phyloP scores from a whole-genome alignment of 2,888 invertebrate genomes.

The Toxonevra muliebris region DNA sequence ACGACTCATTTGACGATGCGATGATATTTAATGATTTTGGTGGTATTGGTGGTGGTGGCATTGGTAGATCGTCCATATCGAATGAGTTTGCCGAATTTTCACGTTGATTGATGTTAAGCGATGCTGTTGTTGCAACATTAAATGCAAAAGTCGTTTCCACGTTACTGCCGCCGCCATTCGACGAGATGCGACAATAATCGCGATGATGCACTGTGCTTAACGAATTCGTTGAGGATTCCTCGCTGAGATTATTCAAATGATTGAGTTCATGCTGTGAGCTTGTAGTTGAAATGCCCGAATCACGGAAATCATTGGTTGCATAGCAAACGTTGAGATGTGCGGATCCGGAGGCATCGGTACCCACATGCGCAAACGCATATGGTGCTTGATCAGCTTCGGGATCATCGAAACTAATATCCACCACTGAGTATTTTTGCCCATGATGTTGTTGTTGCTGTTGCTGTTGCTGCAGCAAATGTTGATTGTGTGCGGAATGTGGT shows the following conservation, averaged over 20 bases:
- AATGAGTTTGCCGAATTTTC: constrained; percentile 58
- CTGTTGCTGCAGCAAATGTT: constrained; percentile 44
- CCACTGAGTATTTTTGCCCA: constrained; percentile 65
- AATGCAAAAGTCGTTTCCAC: constrained; percentile 26
- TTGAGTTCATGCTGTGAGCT: constrained; percentile 61
- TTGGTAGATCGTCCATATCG: constrained; percentile 61
- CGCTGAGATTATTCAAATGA: constrained; percentile 59
- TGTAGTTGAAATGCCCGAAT: constrained; percentile 65
- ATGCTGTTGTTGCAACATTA: constrained; percentile 13
- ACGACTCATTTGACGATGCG: constrained; percentile 38
- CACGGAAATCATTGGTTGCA: constrained; percentile 62
- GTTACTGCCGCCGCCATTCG: constrained; percentile 51
- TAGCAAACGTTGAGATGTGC: constrained; percentile 52
- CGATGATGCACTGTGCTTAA: constrained; percentile 55
- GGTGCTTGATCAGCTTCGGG: constrained; percentile 60
- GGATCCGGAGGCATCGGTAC: constrained; percentile 49
- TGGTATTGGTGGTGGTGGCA: constrained; percentile 62
- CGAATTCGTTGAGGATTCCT: constrained; percentile 54
- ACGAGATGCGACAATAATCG: constrained; percentile 54
- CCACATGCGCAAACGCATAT: constrained; percentile 46
- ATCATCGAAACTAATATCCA: constrained; percentile 67
- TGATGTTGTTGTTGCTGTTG: constrained; percentile 39
- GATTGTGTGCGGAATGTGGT: constrained; percentile 47
- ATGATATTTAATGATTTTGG: constrained; percentile 58
- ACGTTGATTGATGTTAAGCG: constrained; percentile 56